phyloP scores from a whole-genome alignment of 2,888 invertebrate species.

The Chelonus formosanus region DNA sequence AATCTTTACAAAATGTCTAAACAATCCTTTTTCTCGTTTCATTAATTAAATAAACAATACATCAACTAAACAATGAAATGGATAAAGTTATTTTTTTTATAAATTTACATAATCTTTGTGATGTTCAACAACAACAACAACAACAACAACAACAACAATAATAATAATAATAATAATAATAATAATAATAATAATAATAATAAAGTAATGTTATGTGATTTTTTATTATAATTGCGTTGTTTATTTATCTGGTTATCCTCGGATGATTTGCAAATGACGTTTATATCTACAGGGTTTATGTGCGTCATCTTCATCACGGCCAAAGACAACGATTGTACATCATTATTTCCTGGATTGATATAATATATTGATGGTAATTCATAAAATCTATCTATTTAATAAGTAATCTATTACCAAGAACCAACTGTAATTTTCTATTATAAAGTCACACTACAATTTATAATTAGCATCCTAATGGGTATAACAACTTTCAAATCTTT shows the following conservation, averaged over 20 bases:
- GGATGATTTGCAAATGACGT: conserved; percentile 15
- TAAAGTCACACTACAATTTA: conserved; percentile 17
- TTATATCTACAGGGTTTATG: conserved; percentile 11
- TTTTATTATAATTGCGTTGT: conserved; percentile 19
- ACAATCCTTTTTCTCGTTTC: too few species aligned
- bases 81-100: neutral
- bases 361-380: neutral
- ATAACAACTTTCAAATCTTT: conserved; percentile 25
- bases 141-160: too few species aligned
- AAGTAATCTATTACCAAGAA: neutral
- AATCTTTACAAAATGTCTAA: neutral
- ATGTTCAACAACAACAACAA: too few species aligned
- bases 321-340: conserved; percentile 13
- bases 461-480: conserved; percentile 32
- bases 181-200: too few species aligned
- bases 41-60: too few species aligned
- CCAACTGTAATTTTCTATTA: neutral
- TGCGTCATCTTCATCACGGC: conserved; percentile 23
- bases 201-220: conserved; percentile 21
- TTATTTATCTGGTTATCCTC: conserved; percentile 12
- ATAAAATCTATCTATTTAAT: conserved; percentile 3
- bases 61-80: neutral
- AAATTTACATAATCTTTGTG: neutral
- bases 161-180: too few species aligned
- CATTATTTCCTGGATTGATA: conserved; percentile 10